These are phyloP conservation scores for Harmothoe impar DNA, from an alignment of 2,888 invertebrate species.

Conservation along the genomic window DNA sequence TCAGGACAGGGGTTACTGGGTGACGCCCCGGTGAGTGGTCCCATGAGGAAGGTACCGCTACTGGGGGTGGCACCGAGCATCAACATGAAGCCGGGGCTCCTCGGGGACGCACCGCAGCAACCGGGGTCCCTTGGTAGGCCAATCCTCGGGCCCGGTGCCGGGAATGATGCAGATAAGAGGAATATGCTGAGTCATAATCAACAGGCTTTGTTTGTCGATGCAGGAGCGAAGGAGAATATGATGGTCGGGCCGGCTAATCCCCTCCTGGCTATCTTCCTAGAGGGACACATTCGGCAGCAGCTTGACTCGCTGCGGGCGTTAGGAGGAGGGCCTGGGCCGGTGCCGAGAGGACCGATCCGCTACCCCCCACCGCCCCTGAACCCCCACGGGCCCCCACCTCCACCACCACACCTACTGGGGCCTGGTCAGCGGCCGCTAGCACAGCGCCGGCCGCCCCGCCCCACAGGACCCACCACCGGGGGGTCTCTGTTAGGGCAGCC, in stretches of 20 bases:
- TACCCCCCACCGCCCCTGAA: background rate
- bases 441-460: slow-evolving; percentile 47
- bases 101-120: slow-evolving; percentile 57
- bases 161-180: slow-evolving; percentile 5
- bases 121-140: slow-evolving; percentile 52
- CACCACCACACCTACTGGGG: background rate
- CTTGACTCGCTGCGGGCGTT: slow-evolving; percentile 4
- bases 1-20: slow-evolving; percentile 36
- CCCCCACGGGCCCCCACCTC: slow-evolving; percentile 8
- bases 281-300: slow-evolving; percentile 60
- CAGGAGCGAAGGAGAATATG: slow-evolving; percentile 22
- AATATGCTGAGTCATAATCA: background rate
- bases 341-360: background rate
- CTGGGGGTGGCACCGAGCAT: slow-evolving; percentile 17
- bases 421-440: background rate
- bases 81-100: slow-evolving; percentile 42
- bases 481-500: background rate
- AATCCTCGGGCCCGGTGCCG: background rate
- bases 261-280: slow-evolving; percentile 58
- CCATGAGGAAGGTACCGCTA: slow-evolving; percentile 11
- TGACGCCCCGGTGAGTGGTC: background rate
- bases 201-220: background rate
- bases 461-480: background rate
- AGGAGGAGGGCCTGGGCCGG: background rate
- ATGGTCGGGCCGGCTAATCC: slow-evolving; percentile 61